Evolutionary conservation across 2,797 vertebrate genomes (phyloP), one percentile per base, ranked within the genome.

Genomic region (Ctenochaetus hawaiiensis): DNA sequence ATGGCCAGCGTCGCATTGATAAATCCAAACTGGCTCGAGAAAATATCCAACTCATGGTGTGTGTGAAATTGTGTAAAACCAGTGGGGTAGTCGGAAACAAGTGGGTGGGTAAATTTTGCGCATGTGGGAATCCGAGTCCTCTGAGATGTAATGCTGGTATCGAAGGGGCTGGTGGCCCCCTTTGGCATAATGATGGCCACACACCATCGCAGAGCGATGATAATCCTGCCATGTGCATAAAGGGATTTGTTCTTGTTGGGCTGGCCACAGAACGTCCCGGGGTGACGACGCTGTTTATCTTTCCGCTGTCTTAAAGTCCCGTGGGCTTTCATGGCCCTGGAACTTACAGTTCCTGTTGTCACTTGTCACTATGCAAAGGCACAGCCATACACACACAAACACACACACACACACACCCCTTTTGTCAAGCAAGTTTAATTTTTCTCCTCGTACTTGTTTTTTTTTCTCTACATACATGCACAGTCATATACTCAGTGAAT

Each of bases 181-280:
- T 48, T 65, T 67, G 76, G 83, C 79, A 78, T 74, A 80, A 89
- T 87, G 83, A 89, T 80, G 84, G 78, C 84, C 67, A 65, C 78
- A 76, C 75, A 26, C 83, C 82, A 67, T 86, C 81, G 59, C 75
- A 37, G 67, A 86, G 87, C 52, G 72, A 92, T 88, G 85, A 89
- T 90, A 93, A 93, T 95, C 89, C 88, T 76, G 63, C 85, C 61
- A 72, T 87, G 91, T 90, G 89, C 90, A 91, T 88, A 84, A 91
- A 93, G 88, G 87, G 93, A 94, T 94, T 94, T 95, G 89, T 87
- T 93, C 88, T 86, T 85, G 82, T 89, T 91, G 89, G 89, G 73
- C 83, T 87, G 86, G 85, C 91, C 86, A 47, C 78, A 73, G 78
- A 86, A 81, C 39, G 43, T 93, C 92, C 90, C 78, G 47, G 72